These are phyloP conservation scores for Argyra leucocephala DNA, from an alignment of 2,888 invertebrate genomes.

Conservation along the genomic window DNA sequence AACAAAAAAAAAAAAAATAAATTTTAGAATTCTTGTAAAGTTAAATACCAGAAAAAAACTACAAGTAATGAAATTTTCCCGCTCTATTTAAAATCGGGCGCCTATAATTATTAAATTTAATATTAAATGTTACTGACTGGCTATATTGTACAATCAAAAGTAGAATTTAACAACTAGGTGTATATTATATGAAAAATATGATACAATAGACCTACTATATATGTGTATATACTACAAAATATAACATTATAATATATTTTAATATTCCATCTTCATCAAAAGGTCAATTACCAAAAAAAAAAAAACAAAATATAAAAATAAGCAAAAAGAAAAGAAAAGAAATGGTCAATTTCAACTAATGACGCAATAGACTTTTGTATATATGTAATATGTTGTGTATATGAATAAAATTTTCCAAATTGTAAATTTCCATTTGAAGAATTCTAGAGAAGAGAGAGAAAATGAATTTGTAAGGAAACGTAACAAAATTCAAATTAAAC, in stretches of 20 bases:
- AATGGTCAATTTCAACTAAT: background rate
- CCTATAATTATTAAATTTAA: background rate
- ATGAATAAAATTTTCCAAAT: no score
- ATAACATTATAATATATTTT: background rate
- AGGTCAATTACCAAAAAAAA: background rate
- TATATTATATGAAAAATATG: no score
- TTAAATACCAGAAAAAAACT: background rate
- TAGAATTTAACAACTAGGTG: no score
- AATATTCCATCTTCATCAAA: conserved; percentile 3
- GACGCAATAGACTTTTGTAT: no score
- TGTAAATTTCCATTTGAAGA: no score
- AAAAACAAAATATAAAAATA: background rate
- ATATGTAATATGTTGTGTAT: no score
- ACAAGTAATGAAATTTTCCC: background rate
- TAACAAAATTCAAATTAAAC: background rate
- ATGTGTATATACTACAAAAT: background rate
- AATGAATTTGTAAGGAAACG: no score
- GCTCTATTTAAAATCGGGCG: background rate
- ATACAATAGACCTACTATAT: background rate
- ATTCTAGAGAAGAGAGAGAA: no score
- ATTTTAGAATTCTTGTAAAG: background rate
- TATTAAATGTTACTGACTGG: background rate
- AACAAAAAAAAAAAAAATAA: no score
- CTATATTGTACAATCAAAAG: background rate
- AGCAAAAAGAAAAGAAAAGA: background rate